Evolutionary conservation across 2,888 invertebrate species (phyloP).

Genomic region (Epistrophe eligans): DNA sequence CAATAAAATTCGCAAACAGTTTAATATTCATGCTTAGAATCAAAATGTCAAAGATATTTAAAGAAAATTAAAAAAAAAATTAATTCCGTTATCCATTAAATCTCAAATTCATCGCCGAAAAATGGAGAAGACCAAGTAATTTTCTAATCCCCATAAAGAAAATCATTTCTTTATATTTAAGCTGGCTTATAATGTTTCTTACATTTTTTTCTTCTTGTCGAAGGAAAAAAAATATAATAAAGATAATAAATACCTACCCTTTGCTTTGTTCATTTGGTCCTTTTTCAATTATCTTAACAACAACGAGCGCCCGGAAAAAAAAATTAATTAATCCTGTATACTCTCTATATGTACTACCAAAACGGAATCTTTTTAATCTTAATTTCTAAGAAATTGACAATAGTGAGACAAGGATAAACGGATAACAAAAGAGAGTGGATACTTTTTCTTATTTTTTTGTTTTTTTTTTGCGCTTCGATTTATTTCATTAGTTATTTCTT

Average conservation of each 20-base stretch:
- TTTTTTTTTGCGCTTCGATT: conserved; percentile 1
- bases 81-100: conserved; percentile 1
- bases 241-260: not conserved
- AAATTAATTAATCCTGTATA: conserved; percentile 12
- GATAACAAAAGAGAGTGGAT: conserved; percentile 5
- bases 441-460: too few species aligned
- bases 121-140: not conserved
- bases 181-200: not conserved
- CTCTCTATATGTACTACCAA: not conserved
- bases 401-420: conserved; percentile 14
- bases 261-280: not conserved
- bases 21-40: not conserved
- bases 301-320: conserved; percentile 12
- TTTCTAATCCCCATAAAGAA: not conserved
- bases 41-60: not conserved
- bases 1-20: not conserved
- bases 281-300: conserved; percentile 15
- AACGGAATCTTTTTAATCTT: conserved; percentile 5
- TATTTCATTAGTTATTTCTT: conserved; percentile 20
- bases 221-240: not conserved
- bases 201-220: not conserved
- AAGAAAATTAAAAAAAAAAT: not conserved
- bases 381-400: conserved; percentile 25
- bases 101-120: not conserved
- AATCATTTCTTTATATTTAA: not conserved